Evolutionary conservation across 2,888 invertebrate species (phyloP), one percentile per base, ranked within the genome.

Genomic region (Archips crataeganus): DNA sequence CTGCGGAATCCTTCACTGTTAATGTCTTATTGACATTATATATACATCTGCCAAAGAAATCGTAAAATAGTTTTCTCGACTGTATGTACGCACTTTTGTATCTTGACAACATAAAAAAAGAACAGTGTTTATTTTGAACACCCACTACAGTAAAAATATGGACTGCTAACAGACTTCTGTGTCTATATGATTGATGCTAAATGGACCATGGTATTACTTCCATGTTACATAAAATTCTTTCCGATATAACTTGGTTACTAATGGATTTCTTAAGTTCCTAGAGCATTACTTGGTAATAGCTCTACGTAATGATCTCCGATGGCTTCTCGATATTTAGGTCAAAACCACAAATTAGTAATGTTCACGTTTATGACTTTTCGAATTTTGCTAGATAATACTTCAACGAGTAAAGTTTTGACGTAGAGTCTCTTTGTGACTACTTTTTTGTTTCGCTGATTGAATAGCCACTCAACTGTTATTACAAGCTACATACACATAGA

Each of bases 201-300:
- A 65, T 69, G 51, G 60, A 23, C 73, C 69, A 65, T 59, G 59
- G 49, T 49, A 69, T 51, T 69, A 60, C 69, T 69, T 74, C 73
- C 69, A 69, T 69, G 42, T 74, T 74, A 51, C 69, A 65, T 74
- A 63, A 68, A 73, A 68, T 63, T 49, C 23, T 34, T 73, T 63
- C 62, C 68, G 62, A 63, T 63, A 72, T 68, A 47, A 57, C 57
- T 57, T 47, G 62, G 61, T 62, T 73, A 57, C 32, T 57, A 47
- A 67, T 51, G 54, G 62, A 72, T 72, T 63, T 59, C 47, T 67
- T 10, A 63, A 63, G 72, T 73, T 63, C 68, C 63, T 68, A 32
- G 45, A 45, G 15, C 66, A 57, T 67, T 62, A 15, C 54, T 32
- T 49, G 47, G 66, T 62, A 54, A 47, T 68, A 61, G 60, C 51